Evolutionary conservation across 2,113 vertebrate genomes (phyloP).

Genomic region (Trematocara variabile): DNA sequence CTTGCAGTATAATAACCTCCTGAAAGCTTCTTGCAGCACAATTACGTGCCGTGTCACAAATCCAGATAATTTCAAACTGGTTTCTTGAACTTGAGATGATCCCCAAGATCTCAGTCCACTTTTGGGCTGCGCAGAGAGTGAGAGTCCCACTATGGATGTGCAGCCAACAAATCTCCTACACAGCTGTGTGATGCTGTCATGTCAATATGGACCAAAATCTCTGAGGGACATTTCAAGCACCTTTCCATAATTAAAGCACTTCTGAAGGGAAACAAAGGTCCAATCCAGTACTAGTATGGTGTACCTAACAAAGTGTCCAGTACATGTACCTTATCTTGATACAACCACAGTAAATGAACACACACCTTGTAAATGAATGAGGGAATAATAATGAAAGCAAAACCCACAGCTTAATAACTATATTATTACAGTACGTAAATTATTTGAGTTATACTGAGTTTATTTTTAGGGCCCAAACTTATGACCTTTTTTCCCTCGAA

Average conservation of each 20-base stretch:
- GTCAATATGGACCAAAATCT: neutral
- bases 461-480: neutral
- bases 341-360: neutral
- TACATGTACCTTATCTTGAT: neutral
- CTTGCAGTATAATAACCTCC: neutral
- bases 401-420: neutral
- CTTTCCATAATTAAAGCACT: neutral
- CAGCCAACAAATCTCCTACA: neutral
- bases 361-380: neutral
- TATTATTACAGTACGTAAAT: neutral
- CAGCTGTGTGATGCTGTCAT: neutral
- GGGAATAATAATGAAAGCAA: neutral
- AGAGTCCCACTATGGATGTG: neutral
- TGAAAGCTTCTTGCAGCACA: neutral
- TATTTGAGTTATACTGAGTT: neutral
- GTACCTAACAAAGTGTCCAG: neutral
- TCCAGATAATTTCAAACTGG: neutral
- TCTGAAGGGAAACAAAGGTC: neutral
- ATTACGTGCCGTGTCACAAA: neutral
- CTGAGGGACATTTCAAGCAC: neutral
- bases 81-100: neutral
- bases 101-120: neutral
- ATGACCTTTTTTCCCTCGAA: neutral
- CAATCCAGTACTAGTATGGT: neutral
- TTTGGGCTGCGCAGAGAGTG: neutral